Evolutionary conservation across 2,888 invertebrate genomes (phyloP).

Genomic region (Coelopa pilipes): DNA sequence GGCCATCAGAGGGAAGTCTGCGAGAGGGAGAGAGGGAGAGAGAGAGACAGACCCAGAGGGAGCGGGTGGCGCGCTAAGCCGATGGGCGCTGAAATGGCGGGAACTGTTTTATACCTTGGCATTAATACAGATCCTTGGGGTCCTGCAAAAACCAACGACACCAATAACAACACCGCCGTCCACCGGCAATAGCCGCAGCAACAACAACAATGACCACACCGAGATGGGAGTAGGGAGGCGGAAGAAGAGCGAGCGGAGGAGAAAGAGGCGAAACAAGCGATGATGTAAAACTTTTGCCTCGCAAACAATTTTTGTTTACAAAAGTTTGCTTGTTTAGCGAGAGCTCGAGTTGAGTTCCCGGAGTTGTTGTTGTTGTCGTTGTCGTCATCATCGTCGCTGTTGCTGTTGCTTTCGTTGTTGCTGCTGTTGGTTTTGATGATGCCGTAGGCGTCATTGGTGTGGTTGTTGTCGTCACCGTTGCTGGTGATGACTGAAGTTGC

Average conservation of each 20-base stretch:
- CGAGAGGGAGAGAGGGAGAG: constrained; percentile 17
- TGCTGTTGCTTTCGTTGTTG: not conserved
- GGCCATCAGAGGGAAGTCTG: constrained; percentile 31
- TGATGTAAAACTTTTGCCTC: constrained; percentile 59
- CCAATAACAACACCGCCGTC: constrained; percentile 20
- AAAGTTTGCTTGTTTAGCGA: constrained; percentile 55
- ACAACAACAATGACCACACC: constrained; percentile 22
- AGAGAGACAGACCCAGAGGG: not conserved
- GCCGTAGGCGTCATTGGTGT: not conserved
- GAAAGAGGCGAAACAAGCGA: constrained; percentile 54
- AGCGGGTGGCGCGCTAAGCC: constrained; percentile 34
- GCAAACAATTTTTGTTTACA: constrained; percentile 60
- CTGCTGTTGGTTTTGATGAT: not conserved
- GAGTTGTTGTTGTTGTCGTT: constrained; percentile 36
- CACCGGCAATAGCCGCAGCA: constrained; percentile 15
- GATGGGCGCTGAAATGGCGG: constrained; percentile 40
- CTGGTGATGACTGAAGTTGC: constrained; percentile 46
- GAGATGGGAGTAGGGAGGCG: not conserved
- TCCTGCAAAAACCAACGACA: constrained; percentile 51
- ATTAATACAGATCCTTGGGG: constrained; percentile 49
- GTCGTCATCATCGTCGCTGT: constrained; percentile 19
- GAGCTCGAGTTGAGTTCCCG: constrained; percentile 38
- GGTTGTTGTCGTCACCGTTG: constrained; percentile 6
- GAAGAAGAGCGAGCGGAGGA: too few relatives aligned
- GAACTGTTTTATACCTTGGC: constrained; percentile 38